Evolutionary conservation across 2,797 vertebrate genomes (phyloP).

Genomic region (Chrosomus eos): DNA sequence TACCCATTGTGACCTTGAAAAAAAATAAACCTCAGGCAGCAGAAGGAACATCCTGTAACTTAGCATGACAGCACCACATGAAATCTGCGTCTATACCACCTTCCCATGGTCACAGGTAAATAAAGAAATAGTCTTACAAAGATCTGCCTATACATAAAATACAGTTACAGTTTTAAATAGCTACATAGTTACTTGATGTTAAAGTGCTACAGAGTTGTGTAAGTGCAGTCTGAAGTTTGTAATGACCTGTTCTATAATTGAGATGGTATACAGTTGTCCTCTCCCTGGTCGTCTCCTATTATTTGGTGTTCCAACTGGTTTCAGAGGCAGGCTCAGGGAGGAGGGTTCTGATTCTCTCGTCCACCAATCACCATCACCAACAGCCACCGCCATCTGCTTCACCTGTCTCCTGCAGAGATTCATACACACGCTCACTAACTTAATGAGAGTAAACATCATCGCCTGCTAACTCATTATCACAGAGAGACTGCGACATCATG

Average conservation of each 20-base stretch:
- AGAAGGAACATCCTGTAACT: constrained; percentile 6
- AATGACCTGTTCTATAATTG: constrained; percentile 26
- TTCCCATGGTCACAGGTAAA: background rate
- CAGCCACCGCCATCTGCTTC: constrained; percentile 52
- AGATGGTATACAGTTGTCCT: constrained; percentile 39
- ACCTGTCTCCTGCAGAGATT: constrained; percentile 34
- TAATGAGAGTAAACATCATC: constrained; percentile 27
- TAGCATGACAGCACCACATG: constrained; percentile 19
- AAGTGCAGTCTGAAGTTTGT: background rate
- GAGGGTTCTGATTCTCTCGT: constrained; percentile 24
- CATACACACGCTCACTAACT: constrained; percentile 45
- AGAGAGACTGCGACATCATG: constrained; percentile 1
- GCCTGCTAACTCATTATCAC: constrained; percentile 35
- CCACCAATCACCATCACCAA: constrained; percentile 46
- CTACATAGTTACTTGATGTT: background rate
- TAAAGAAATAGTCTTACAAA: background rate
- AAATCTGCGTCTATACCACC: background rate
- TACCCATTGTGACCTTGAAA: background rate
- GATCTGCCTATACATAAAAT: background rate
- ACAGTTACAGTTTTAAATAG: background rate
- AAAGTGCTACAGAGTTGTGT: background rate
- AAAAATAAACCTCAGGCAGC: constrained; percentile 3
- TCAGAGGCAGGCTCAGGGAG: constrained; percentile 11
- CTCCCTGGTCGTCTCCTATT: constrained; percentile 46
- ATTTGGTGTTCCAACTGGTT: constrained; percentile 45